Evolutionary conservation across 2,888 invertebrate genomes (phyloP).

Genomic region (Drosophila anomalata): DNA sequence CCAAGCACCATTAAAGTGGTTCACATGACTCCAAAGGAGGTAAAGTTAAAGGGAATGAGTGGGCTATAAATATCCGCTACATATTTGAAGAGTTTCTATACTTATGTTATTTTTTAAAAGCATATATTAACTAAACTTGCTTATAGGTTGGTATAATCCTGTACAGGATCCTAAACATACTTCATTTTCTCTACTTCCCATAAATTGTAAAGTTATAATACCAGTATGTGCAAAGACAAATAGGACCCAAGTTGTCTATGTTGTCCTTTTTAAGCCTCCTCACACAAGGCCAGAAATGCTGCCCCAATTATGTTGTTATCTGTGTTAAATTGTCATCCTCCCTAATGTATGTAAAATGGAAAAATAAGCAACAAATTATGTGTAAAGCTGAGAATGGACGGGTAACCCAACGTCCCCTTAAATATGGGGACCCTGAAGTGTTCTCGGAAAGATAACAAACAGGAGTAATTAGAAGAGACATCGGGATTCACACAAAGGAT

Average conservation of each 20-base stretch:
- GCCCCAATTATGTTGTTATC: slow-evolving; percentile 63
- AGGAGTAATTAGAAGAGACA: slow-evolving; percentile 57
- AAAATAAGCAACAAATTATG: slow-evolving; percentile 41
- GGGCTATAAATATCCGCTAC: too few species aligned
- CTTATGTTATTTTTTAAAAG: too few species aligned
- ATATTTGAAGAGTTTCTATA: too few species aligned
- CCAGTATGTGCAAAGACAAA: slow-evolving; percentile 30
- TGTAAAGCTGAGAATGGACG: slow-evolving; percentile 37
- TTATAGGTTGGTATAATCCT: too few species aligned
- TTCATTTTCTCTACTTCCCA: too few species aligned
- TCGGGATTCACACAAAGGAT: slow-evolving; percentile 34
- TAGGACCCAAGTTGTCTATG: slow-evolving; percentile 68
- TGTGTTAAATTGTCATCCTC: slow-evolving; percentile 63
- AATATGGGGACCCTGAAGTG: slow-evolving; percentile 33
- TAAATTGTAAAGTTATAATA: too few species aligned
- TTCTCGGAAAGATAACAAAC: slow-evolving; percentile 57
- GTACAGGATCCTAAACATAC: too few species aligned
- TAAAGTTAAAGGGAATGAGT: neutral
- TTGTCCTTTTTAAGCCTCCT: slow-evolving; percentile 15
- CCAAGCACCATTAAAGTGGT: neutral
- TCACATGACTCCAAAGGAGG: slow-evolving; percentile 3
- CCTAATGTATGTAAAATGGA: slow-evolving; percentile 20
- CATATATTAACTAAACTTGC: too few species aligned
- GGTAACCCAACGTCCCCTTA: slow-evolving; percentile 49
- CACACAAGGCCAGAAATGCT: slow-evolving; percentile 39